These are phyloP conservation scores for Bombus superbus DNA, from an alignment of 1,140 invertebrate genomes.

Conservation along the genomic window DNA sequence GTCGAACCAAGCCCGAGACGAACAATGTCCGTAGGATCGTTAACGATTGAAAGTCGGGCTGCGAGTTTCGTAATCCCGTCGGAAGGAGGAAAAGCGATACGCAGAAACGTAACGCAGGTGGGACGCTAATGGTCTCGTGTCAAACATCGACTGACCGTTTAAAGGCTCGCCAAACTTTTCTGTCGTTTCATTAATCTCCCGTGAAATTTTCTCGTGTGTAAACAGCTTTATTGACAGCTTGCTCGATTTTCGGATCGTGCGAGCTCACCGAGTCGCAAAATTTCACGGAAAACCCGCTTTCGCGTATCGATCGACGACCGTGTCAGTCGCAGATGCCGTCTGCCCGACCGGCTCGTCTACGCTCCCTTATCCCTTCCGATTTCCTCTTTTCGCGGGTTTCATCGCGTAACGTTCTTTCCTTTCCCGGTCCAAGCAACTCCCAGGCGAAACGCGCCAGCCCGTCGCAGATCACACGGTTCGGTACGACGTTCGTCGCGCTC, in stretches of 20 bases:
- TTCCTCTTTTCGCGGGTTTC: neutral
- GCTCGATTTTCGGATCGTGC: conserved; percentile 40
- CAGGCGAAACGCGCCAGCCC: too few relatives aligned
- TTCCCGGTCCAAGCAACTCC: too few relatives aligned
- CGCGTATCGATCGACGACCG: conserved; percentile 47
- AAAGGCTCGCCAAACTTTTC: conserved; percentile 65
- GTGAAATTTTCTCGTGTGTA: conserved; percentile 75
- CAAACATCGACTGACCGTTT: conserved; percentile 76
- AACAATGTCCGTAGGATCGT: conserved; percentile 54
- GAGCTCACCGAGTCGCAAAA: conserved; percentile 64
- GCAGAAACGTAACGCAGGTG: conserved; percentile 41
- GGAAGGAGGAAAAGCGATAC: conserved; percentile 24
- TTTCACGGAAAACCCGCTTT: conserved; percentile 51
- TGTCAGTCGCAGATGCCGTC: conserved; percentile 64
- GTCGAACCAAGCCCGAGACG: conserved; percentile 33
- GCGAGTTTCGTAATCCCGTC: conserved; percentile 43
- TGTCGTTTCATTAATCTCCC: conserved; percentile 77
- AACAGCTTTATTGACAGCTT: conserved; percentile 73
- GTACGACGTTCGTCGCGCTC: too few relatives aligned
- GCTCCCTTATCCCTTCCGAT: conserved; percentile 14
- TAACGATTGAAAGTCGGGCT: conserved; percentile 56
- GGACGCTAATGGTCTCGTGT: conserved; percentile 77
- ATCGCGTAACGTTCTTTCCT: too few relatives aligned
- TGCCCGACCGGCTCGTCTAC: neutral
- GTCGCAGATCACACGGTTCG: neutral